Conservation (phyloP, 2,797 vertebrate genomes). For the Microcaecilia unicolor region DNA sequence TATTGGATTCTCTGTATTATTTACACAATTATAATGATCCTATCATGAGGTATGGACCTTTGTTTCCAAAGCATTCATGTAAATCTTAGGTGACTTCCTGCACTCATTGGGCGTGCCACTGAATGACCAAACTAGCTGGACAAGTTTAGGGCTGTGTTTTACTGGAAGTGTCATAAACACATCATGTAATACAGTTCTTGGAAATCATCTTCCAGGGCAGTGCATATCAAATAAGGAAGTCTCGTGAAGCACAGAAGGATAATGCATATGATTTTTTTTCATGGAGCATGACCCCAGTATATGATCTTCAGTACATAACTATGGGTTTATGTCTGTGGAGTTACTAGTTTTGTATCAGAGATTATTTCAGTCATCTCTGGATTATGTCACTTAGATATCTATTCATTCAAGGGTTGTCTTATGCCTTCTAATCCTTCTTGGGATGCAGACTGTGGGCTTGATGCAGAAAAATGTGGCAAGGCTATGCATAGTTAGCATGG, state of each 20-base stretch:
- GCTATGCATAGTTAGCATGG: too few relatives aligned
- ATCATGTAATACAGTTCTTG: slow-evolving; percentile 64
- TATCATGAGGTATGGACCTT: slow-evolving; percentile 7
- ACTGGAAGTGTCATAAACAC: slow-evolving; percentile 55
- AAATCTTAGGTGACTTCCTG: slow-evolving; percentile 46
- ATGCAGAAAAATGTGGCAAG: too few relatives aligned
- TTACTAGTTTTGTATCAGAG: too few relatives aligned
- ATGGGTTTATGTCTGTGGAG: too few relatives aligned
- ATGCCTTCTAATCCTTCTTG: too few relatives aligned
- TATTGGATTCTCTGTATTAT: slow-evolving; percentile 56
- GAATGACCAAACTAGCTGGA: slow-evolving; percentile 50
- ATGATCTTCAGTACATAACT: too few relatives aligned
- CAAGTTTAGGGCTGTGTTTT: slow-evolving; percentile 50
- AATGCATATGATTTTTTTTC: too few relatives aligned
- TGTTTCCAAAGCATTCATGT: slow-evolving; percentile 44
- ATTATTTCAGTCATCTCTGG: too few relatives aligned
- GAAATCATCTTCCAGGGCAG: slow-evolving; percentile 45
- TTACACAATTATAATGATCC: slow-evolving; percentile 72
- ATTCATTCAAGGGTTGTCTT: too few relatives aligned
- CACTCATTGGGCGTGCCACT: slow-evolving; percentile 40
- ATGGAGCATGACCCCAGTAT: too few relatives aligned
- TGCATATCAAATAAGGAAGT: slow-evolving; percentile 49
- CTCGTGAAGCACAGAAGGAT: slow-evolving; percentile 34
- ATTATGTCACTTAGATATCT: too few relatives aligned
- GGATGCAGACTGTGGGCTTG: too few relatives aligned